Conservation (phyloP, 2,888 invertebrate genomes). For the Pammene fasciana region DNA sequence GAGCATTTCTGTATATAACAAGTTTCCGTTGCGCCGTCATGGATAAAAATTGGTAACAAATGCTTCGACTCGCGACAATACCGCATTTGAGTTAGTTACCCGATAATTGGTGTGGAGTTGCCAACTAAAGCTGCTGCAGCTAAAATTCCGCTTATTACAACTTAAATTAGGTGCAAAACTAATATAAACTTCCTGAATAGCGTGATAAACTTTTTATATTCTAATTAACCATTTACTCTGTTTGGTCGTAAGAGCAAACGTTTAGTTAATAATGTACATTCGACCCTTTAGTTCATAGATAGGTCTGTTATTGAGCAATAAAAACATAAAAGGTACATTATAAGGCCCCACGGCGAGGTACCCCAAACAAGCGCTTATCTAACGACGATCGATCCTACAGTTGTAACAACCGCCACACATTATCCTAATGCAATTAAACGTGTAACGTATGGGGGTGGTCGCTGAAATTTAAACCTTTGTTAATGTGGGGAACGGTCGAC, state of each 20-base stretch:
- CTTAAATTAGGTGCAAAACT: slow-evolving; percentile 26
- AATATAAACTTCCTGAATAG: slow-evolving; percentile 23
- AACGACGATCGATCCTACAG: slow-evolving; percentile 64
- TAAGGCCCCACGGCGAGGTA: slow-evolving; percentile 53
- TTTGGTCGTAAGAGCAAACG: slow-evolving; percentile 29
- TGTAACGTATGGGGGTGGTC: slow-evolving; percentile 56
- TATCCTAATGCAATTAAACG: slow-evolving; percentile 67
- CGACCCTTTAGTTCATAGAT: slow-evolving; percentile 56
- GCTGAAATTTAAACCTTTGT: slow-evolving; percentile 46
- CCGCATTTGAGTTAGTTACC: slow-evolving; percentile 29
- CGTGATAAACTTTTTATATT: slow-evolving; percentile 20
- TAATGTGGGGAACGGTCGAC: slow-evolving; percentile 41
- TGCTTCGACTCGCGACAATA: slow-evolving; percentile 33
- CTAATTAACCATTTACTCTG: slow-evolving; percentile 21
- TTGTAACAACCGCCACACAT: slow-evolving; percentile 62
- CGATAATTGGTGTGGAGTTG: slow-evolving; percentile 37
- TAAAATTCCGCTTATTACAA: slow-evolving; percentile 19
- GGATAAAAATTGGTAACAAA: slow-evolving; percentile 39
- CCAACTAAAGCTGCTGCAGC: slow-evolving; percentile 16
- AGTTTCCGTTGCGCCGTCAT: slow-evolving; percentile 31
- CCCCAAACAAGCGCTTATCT: slow-evolving; percentile 70
- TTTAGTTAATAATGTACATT: slow-evolving; percentile 56
- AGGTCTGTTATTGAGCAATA: slow-evolving; percentile 66
- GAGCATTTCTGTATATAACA: slow-evolving; percentile 39
- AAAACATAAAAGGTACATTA: slow-evolving; percentile 56